These are phyloP conservation scores for Penaeus chinensis DNA, from an alignment of 1,140 invertebrate species.

Conservation along the genomic window DNA sequence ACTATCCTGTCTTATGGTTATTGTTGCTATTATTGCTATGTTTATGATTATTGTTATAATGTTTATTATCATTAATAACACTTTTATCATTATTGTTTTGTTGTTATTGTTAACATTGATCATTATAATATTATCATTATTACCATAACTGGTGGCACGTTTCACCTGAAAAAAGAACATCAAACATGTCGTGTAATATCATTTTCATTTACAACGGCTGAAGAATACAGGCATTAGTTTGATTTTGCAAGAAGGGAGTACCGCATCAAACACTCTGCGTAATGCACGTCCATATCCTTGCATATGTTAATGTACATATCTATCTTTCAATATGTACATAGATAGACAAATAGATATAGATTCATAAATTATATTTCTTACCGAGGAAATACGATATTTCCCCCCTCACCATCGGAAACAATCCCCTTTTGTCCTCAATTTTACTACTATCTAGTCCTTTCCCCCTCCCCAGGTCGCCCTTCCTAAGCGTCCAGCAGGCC, in stretches of 20 bases:
- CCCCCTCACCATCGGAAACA: too few species aligned
- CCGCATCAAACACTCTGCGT: not conserved
- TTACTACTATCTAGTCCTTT: not conserved
- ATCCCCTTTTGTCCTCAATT: not conserved
- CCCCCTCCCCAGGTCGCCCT: conserved; percentile 15
- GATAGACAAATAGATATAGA: not conserved
- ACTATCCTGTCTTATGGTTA: too few species aligned
- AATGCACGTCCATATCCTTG: not conserved
- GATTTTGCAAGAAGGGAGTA: too few species aligned
- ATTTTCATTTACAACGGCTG: not conserved
- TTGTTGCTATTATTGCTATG: too few species aligned
- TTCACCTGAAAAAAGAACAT: too few species aligned
- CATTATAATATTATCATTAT: too few species aligned
- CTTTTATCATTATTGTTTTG: too few species aligned
- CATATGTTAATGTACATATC: not conserved
- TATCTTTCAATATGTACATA: not conserved
- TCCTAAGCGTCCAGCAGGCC: conserved; percentile 44
- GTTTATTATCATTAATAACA: too few species aligned
- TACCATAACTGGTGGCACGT: too few species aligned
- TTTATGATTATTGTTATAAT: too few species aligned
- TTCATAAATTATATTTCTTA: not conserved
- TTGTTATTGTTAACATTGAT: too few species aligned
- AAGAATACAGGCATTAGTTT: too few species aligned
- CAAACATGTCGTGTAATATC: not conserved
- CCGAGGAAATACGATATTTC: not conserved